A percentile compares a stretch with the other conserved stretches of the same genome.
Evolutionary conservation across 2,797 vertebrate species (phyloP).

Genomic region (Bryconaethiops microstoma): DNA sequence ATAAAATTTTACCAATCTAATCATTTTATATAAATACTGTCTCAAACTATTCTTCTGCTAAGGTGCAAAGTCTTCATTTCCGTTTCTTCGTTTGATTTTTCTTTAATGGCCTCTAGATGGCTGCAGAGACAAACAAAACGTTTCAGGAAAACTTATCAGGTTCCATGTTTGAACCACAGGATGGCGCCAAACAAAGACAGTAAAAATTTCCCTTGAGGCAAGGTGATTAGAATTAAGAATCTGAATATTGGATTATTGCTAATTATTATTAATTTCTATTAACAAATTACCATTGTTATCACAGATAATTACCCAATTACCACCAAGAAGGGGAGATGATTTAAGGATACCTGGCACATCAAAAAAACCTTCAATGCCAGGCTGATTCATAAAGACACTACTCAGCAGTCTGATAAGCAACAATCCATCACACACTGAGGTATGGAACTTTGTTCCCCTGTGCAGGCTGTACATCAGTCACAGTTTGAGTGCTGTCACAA

Average conservation of each 20-base stretch:
- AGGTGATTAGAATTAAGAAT: not conserved
- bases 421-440: not conserved
- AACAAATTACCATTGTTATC: not conserved
- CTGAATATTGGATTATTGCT: too few species aligned
- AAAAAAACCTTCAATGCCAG: not conserved
- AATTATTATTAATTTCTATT: too few species aligned
- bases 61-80: not conserved
- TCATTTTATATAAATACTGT: too few species aligned
- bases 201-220: not conserved
- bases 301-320: not conserved
- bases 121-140: constrained; percentile 23
- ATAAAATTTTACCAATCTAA: too few species aligned
- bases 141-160: not conserved
- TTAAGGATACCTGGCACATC: constrained; percentile 29
- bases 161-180: not conserved
- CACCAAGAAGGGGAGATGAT: not conserved
- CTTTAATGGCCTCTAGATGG: constrained; percentile 10
- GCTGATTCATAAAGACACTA: not conserved
- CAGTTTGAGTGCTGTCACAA: not conserved
- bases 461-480: not conserved
- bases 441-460: not conserved
- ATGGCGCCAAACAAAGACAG: constrained; percentile 24
- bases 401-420: not conserved
- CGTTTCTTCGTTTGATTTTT: not conserved
- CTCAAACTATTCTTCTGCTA: too few species aligned